Conservation (phyloP, 1,140 invertebrate genomes). For the Drosophila burlai region DNA sequence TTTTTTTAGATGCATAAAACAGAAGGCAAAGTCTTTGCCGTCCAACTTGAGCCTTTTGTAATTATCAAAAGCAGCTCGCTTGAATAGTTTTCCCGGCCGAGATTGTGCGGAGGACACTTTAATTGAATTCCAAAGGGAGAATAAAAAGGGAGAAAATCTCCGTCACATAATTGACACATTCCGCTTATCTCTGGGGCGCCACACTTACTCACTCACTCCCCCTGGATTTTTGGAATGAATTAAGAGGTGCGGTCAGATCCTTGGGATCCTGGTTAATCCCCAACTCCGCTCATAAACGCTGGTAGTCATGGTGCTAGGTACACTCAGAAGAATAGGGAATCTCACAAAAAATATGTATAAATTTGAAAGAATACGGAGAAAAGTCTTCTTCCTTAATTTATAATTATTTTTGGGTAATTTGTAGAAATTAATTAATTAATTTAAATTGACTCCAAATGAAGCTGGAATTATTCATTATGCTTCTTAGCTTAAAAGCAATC, state of each 20-base stretch:
- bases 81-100: conserved; percentile 9
- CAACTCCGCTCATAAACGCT: conserved; percentile 17
- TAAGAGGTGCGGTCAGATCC: conserved; percentile 27
- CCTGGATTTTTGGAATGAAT: conserved; percentile 2
- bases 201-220: not conserved
- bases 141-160: conserved; percentile 11
- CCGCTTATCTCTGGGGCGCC: not conserved
- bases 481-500: no score
- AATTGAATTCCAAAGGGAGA: conserved; percentile 19
- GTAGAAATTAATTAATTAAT: not conserved
- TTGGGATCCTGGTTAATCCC: conserved; percentile 11
- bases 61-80: conserved; percentile 19
- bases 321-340: not conserved
- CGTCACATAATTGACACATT: conserved; percentile 31
- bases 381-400: not conserved
- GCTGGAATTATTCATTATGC: not conserved
- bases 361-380: not conserved
- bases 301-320: conserved; percentile 8
- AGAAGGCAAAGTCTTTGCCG: not conserved
- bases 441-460: not conserved
- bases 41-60: not conserved
- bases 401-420: not conserved
- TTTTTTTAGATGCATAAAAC: not conserved
- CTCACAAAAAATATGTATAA: no score
- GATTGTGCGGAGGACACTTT: not conserved